These are phyloP conservation scores for Poecilus cupreus DNA, from an alignment of 2,888 invertebrate genomes.

Conservation along the genomic window DNA sequence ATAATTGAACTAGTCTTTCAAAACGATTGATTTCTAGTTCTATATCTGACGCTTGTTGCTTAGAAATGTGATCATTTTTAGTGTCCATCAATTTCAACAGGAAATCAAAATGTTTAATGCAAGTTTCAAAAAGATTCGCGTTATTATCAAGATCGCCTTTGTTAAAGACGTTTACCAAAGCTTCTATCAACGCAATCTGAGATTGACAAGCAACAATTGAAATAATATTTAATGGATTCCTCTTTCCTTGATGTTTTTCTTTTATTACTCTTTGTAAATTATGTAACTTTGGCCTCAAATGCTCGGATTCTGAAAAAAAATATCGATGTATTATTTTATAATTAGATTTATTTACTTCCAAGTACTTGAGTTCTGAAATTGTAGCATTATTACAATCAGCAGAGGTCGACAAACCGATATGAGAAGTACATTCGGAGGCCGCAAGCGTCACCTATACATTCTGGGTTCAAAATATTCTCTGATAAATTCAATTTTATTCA, in stretches of 20 bases:
- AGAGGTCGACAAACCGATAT: too few relatives aligned
- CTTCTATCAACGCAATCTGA: conserved; percentile 64
- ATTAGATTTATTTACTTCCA: not conserved
- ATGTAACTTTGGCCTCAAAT: not conserved
- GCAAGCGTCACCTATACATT: too few relatives aligned
- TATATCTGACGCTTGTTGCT: conserved; percentile 68
- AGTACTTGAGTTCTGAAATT: not conserved
- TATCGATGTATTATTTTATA: conserved; percentile 17
- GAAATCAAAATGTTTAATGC: conserved; percentile 61
- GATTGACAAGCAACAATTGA: conserved; percentile 59
- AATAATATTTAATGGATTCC: conserved; percentile 62
- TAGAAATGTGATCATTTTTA: conserved; percentile 64
- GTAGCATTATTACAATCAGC: too few relatives aligned
- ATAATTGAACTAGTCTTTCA: conserved; percentile 65
- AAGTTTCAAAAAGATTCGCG: conserved; percentile 34
- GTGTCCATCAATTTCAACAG: conserved; percentile 62
- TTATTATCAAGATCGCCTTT: conserved; percentile 34
- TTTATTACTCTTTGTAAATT: conserved; percentile 53
- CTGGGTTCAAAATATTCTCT: too few relatives aligned
- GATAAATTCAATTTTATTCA: too few relatives aligned
- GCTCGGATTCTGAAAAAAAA: conserved; percentile 37
- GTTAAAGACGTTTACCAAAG: conserved; percentile 61
- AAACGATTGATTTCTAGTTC: conserved; percentile 67
- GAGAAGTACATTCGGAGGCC: too few relatives aligned
- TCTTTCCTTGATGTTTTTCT: conserved; percentile 58